These are phyloP conservation scores for Thecophora atra DNA, from an alignment of 2,888 invertebrate genomes.

Conservation along the genomic window DNA sequence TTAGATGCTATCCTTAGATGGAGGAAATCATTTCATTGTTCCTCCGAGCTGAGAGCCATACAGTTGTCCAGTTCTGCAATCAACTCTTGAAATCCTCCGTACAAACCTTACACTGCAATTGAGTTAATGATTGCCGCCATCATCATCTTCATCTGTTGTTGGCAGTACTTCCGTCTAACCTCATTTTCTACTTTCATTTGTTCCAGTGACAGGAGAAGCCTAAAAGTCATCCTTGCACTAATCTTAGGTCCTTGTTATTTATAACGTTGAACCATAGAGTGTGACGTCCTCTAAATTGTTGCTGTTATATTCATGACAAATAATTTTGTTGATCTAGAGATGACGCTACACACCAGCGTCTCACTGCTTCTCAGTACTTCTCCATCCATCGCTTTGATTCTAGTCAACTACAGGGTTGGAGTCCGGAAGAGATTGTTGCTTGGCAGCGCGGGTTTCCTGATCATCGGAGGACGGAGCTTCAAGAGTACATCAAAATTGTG, in stretches of 20 bases:
- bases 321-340: conserved; percentile 27
- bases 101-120: too few relatives aligned
- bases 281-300: conserved; percentile 2
- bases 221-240: background rate
- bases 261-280: background rate
- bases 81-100: too few relatives aligned
- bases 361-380: too few relatives aligned
- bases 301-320: conserved; percentile 18
- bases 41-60: too few relatives aligned
- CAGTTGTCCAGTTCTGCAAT: too few relatives aligned
- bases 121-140: background rate
- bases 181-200: conserved; percentile 21
- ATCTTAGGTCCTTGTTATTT: background rate
- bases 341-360: conserved; percentile 18
- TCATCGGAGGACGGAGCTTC: background rate
- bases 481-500: conserved; percentile 18
- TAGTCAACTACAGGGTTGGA: background rate
- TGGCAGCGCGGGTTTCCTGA: background rate
- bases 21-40: too few relatives aligned
- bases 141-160: background rate
- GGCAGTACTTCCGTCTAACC: background rate
- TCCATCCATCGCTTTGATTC: background rate
- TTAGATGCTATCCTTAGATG: too few relatives aligned
- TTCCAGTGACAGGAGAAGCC: background rate
- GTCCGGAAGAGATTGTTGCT: background rate